phyloP scores from a whole-genome alignment of 2,888 invertebrate genomes.

The Cephus pygmeus region DNA sequence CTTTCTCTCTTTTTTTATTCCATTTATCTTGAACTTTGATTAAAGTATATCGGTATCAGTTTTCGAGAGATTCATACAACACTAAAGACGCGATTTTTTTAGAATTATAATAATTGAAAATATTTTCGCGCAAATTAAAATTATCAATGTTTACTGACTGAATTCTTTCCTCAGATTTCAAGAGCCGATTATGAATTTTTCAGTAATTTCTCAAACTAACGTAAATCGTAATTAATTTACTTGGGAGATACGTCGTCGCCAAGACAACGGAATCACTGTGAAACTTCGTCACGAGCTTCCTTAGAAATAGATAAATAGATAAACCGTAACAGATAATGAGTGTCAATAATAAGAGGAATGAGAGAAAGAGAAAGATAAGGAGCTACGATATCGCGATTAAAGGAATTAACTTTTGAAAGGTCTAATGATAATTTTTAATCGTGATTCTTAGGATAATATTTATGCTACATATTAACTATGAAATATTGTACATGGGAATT shows the following conservation, averaged over 20 bases:
- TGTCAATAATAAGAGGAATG: background rate
- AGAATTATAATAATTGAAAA: background rate
- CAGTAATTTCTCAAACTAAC: no score
- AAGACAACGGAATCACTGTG: background rate
- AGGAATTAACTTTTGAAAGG: background rate
- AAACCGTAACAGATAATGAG: background rate
- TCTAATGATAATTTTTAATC: background rate
- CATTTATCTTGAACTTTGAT: background rate
- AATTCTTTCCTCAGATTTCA: background rate
- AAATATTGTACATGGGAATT: background rate
- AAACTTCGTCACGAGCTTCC: background rate
- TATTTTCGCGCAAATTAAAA: background rate
- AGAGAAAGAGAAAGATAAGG: background rate
- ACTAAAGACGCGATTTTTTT: background rate
- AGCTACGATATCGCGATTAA: background rate
- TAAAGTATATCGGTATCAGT: background rate
- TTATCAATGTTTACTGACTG: background rate
- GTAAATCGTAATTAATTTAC: no score
- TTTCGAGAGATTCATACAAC: background rate
- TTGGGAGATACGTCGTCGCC: background rate
- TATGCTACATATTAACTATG: background rate
- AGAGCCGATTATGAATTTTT: background rate
- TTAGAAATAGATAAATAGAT: background rate
- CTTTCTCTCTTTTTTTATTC: background rate
- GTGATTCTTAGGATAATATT: background rate